A percentile compares a stretch with the other conserved stretches of the same genome.
phyloP scores from a whole-genome alignment of 2,113 vertebrate species.

The Acrocephalus kingi region DNA sequence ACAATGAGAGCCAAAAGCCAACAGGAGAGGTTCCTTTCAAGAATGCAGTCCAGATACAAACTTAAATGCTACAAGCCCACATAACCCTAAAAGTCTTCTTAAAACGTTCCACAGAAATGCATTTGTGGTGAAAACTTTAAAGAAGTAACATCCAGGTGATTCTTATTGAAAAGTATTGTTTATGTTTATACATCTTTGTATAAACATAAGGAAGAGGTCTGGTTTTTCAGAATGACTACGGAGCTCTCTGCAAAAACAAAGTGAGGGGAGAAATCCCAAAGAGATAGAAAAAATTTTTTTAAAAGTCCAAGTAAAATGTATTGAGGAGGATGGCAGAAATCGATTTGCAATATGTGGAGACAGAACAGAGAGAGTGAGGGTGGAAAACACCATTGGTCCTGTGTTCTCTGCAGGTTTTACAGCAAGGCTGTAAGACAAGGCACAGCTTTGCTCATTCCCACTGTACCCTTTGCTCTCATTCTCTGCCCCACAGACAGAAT shows the following conservation, averaged over 20 bases:
- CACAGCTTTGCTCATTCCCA: neutral
- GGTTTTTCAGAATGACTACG: neutral
- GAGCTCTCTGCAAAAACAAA: neutral
- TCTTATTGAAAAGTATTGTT: neutral
- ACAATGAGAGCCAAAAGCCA: neutral
- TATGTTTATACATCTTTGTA: neutral
- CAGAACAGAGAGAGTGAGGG: neutral
- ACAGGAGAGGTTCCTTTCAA: neutral
- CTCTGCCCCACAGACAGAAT: neutral
- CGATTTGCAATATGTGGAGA: neutral
- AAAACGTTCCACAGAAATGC: neutral
- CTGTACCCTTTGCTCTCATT: neutral
- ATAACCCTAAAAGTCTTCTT: neutral
- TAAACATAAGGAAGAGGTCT: neutral
- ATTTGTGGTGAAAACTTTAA: neutral
- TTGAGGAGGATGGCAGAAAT: neutral
- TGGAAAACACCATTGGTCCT: neutral
- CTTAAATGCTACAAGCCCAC: neutral
- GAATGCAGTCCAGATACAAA: neutral
- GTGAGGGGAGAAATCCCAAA: neutral
- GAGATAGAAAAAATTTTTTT: neutral
- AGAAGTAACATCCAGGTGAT: neutral
- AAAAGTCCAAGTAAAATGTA: neutral
- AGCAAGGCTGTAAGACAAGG: neutral
- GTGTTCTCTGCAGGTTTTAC: neutral